A percentile compares a stretch with the other conserved stretches of the same genome.
Conservation (phyloP, 2,888 invertebrate species). For the Lithophane leautieri region DNA sequence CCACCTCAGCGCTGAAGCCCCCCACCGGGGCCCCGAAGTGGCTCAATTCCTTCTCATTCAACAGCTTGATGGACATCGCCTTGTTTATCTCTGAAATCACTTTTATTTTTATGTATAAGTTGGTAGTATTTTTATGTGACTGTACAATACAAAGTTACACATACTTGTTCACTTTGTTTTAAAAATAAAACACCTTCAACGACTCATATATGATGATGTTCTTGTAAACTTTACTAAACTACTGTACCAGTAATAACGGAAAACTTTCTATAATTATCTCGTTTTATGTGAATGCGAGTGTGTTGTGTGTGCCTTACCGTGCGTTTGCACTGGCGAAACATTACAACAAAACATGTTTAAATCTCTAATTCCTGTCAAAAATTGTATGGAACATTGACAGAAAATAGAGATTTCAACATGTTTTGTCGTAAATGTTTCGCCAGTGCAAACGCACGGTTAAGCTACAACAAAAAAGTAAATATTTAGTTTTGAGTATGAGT, state of each 20-base stretch:
- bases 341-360: too few relatives aligned
- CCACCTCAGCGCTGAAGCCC: neutral
- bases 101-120: neutral
- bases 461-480: neutral
- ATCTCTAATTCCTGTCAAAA: too few relatives aligned
- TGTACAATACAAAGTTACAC: neutral
- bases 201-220: neutral
- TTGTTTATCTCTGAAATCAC: conserved; percentile 34
- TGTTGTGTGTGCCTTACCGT: neutral
- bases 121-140: neutral
- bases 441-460: too few relatives aligned
- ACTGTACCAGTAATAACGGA: neutral
- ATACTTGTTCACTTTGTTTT: neutral
- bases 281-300: neutral
- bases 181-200: too few relatives aligned
- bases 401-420: too few relatives aligned
- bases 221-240: neutral
- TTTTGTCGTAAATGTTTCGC: too few relatives aligned
- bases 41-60: conserved; percentile 15
- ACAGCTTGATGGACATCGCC: conserved; percentile 2
- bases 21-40: neutral
- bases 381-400: too few relatives aligned
- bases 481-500: too few relatives aligned
- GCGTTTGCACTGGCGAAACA: too few relatives aligned
- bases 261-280: neutral